Evolutionary conservation across 2,888 invertebrate genomes (phyloP).

Genomic region (Mimas tiliae): DNA sequence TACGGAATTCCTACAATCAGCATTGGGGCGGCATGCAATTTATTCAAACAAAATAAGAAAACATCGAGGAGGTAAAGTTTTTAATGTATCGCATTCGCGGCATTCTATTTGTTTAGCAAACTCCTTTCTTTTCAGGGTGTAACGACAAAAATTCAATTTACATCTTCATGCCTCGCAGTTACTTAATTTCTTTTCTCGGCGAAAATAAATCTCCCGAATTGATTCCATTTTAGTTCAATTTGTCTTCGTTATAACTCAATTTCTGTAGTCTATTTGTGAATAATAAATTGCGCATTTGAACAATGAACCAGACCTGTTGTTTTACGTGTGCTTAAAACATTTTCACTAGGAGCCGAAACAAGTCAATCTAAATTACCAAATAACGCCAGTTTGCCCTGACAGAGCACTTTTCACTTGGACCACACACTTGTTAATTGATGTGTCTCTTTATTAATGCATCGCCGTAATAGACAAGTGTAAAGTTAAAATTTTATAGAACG

Average conservation of each 20-base stretch:
- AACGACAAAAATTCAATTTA: constrained; percentile 79
- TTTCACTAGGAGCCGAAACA: constrained; percentile 60
- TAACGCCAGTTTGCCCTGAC: constrained; percentile 32
- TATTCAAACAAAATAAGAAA: constrained; percentile 48
- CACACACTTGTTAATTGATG: constrained; percentile 25
- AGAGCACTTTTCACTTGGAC: constrained; percentile 27
- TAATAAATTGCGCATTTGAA: constrained; percentile 79
- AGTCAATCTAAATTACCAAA: constrained; percentile 75
- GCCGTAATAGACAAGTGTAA: background rate
- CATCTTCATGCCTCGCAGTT: constrained; percentile 74
- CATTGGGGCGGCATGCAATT: constrained; percentile 31
- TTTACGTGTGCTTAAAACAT: constrained; percentile 63
- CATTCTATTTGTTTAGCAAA: constrained; percentile 52
- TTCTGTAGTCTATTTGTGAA: constrained; percentile 81
- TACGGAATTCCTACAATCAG: constrained; percentile 20
- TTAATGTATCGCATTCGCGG: constrained; percentile 59
- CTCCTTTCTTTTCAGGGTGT: constrained; percentile 49
- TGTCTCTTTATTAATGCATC: constrained; percentile 29
- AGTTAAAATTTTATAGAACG: constrained; percentile 7
- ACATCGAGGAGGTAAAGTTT: constrained; percentile 53
- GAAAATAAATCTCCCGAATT: constrained; percentile 82
- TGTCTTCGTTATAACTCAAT: constrained; percentile 84
- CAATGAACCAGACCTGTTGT: constrained; percentile 65
- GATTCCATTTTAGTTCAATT: constrained; percentile 83
- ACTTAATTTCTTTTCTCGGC: constrained; percentile 78